Evolutionary conservation across 2,797 vertebrate species (phyloP).

Genomic region (Sebastes variabilis): DNA sequence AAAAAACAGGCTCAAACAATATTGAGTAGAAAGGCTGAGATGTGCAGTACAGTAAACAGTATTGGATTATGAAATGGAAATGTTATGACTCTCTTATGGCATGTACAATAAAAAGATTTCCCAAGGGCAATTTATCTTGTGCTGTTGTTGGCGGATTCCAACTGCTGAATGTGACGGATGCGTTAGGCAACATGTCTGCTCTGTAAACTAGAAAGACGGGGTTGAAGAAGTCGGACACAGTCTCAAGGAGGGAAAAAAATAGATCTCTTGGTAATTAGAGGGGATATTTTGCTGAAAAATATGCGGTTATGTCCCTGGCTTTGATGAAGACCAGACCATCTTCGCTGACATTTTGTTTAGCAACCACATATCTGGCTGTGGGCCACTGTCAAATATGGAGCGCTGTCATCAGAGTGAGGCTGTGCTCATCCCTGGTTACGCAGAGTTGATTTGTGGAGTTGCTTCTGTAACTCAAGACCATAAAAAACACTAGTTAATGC

Average conservation of each 20-base stretch:
- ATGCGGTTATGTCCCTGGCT: conserved; percentile 55
- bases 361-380: conserved; percentile 70
- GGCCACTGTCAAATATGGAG: conserved; percentile 72
- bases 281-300: conserved; percentile 61
- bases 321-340: conserved; percentile 72
- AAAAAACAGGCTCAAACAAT: not conserved
- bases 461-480: conserved; percentile 50
- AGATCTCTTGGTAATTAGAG: conserved; percentile 65
- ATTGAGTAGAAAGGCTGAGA: not conserved
- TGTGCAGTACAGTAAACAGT: not conserved
- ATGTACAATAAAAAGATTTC: not conserved
- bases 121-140: conserved; percentile 16
- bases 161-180: conserved; percentile 27
- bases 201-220: conserved; percentile 54
- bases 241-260: conserved; percentile 40
- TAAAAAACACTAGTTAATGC: conserved; percentile 66
- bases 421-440: conserved; percentile 60
- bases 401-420: conserved; percentile 57
- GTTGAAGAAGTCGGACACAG: conserved; percentile 48
- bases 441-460: conserved; percentile 51
- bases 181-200: conserved; percentile 46
- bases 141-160: conserved; percentile 12
- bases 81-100: not conserved
- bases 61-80: not conserved
- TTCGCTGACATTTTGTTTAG: conserved; percentile 75